phyloP scores from a whole-genome alignment of 2,888 invertebrate genomes.

The Sinohyriopsis cumingii region DNA sequence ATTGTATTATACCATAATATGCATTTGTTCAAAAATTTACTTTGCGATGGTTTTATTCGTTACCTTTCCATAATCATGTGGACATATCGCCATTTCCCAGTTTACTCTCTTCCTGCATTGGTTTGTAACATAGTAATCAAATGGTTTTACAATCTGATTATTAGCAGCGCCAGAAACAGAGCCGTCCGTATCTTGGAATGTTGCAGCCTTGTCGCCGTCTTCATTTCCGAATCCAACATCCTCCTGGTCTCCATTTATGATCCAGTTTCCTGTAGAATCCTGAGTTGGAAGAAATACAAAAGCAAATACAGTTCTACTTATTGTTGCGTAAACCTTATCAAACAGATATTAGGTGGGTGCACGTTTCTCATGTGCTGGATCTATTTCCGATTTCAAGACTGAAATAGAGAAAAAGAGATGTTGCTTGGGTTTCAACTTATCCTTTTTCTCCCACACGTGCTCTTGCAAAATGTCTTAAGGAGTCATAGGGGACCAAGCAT shows the following conservation, averaged over 20 bases:
- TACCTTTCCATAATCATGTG: constrained; percentile 43
- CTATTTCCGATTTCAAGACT: too few relatives aligned
- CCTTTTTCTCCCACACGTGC: too few relatives aligned
- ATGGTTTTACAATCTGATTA: constrained; percentile 31
- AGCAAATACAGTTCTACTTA: not conserved
- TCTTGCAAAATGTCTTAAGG: too few relatives aligned
- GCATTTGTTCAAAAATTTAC: too few relatives aligned
- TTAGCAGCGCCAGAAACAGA: constrained; percentile 22
- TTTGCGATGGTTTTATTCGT: not conserved
- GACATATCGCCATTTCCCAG: constrained; percentile 46
- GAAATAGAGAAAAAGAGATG: too few relatives aligned
- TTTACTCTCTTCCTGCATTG: constrained; percentile 25
- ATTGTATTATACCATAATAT: too few relatives aligned
- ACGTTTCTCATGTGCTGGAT: too few relatives aligned
- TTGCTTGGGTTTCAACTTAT: too few relatives aligned
- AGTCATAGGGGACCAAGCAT: too few relatives aligned
- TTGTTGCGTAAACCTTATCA: too few relatives aligned
- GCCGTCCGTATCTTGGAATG: constrained; percentile 34
- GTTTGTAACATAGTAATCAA: constrained; percentile 23
- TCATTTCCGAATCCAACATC: constrained; percentile 24
- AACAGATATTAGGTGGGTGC: too few relatives aligned
- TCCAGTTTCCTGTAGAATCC: constrained; percentile 22
- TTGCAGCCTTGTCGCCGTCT: constrained; percentile 38
- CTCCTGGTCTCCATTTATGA: constrained; percentile 28
- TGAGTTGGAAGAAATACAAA: not conserved